Percentiles rank a stretch among this genome's conserved stretches.
Conservation (phyloP, 2,797 vertebrate genomes). For the Ataeniobius toweri region DNA sequence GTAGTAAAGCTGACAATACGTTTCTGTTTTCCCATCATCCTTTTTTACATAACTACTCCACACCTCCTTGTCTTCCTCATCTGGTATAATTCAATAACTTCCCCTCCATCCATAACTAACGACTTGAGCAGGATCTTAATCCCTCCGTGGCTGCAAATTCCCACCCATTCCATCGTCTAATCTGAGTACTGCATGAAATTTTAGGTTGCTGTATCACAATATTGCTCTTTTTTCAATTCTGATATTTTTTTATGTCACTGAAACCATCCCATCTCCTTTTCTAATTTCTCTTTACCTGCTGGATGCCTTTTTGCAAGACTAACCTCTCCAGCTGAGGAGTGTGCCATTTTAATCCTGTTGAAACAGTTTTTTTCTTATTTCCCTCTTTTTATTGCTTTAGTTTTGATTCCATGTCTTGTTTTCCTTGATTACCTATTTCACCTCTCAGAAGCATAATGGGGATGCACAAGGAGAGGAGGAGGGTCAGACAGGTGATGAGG, state of each 20-base stretch:
- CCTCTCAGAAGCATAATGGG: slow-evolving; percentile 69
- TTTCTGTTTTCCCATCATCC: slow-evolving; percentile 9
- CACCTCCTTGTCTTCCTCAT: slow-evolving; percentile 27
- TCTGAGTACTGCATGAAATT: slow-evolving; percentile 42
- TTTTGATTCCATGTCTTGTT: slow-evolving; percentile 14
- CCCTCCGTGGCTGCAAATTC: slow-evolving; percentile 12
- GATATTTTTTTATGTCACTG: neutral
- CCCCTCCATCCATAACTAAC: slow-evolving; percentile 10
- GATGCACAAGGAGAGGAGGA: slow-evolving; percentile 58
- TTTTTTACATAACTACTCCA: slow-evolving; percentile 45
- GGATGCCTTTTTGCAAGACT: slow-evolving; percentile 5
- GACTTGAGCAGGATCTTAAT: slow-evolving; percentile 23
- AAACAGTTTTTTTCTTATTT: neutral
- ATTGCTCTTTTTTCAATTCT: neutral
- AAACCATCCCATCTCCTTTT: slow-evolving; percentile 11
- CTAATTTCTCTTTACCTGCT: slow-evolving; percentile 11
- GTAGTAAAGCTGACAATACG: slow-evolving; percentile 69
- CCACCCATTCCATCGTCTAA: slow-evolving; percentile 35
- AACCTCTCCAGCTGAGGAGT: slow-evolving; percentile 22
- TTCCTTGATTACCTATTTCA: slow-evolving; percentile 42
- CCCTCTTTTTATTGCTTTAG: slow-evolving; percentile 30
- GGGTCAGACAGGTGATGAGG: slow-evolving; percentile 29
- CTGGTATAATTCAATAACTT: slow-evolving; percentile 13
- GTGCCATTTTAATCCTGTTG: neutral
- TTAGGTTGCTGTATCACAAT: slow-evolving; percentile 20